A percentile compares a stretch with the other conserved stretches of the same genome.
phyloP scores from a whole-genome alignment of 2,113 vertebrate genomes.

The Forbesichthys agassizii region DNA sequence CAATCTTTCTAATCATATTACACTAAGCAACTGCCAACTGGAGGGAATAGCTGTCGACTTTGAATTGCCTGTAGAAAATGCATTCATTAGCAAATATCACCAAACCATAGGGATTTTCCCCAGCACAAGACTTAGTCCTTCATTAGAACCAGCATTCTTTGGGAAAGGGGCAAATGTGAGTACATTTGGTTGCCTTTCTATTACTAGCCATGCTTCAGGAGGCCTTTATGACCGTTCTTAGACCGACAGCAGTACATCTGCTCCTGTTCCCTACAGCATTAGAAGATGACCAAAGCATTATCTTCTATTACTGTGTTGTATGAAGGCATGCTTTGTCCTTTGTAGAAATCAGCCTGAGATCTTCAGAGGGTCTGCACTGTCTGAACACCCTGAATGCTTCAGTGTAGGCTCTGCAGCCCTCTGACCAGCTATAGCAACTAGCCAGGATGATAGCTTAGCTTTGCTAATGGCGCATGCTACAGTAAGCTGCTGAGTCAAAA shows the following conservation, averaged over 20 bases:
- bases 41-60: slow-evolving; percentile 33
- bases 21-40: slow-evolving; percentile 48
- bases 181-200: not conserved
- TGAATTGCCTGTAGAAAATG: slow-evolving; percentile 49
- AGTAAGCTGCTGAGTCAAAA: slow-evolving; percentile 5
- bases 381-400: not conserved
- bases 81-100: slow-evolving; percentile 13
- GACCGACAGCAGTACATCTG: not conserved
- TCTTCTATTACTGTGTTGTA: not conserved
- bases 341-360: slow-evolving; percentile 5
- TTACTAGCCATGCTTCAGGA: not conserved
- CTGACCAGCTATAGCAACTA: slow-evolving; percentile 7
- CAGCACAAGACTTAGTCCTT: slow-evolving; percentile 8
- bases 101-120: slow-evolving; percentile 29
- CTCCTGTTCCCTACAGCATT: not conserved
- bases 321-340: slow-evolving; percentile 14
- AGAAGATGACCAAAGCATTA: slow-evolving; percentile 1
- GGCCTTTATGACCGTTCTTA: not conserved
- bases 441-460: slow-evolving; percentile 8
- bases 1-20: slow-evolving; percentile 59
- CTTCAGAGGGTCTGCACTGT: slow-evolving; percentile 1
- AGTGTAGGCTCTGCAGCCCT: not conserved
- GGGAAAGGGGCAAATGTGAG: slow-evolving; percentile 2
- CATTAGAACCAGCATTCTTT: slow-evolving; percentile 4
- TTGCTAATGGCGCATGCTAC: slow-evolving; percentile 5